A percentile compares a stretch with the other conserved stretches of the same genome.
phyloP scores from a whole-genome alignment of 1,140 invertebrate genomes.

The Cydia splendana region DNA sequence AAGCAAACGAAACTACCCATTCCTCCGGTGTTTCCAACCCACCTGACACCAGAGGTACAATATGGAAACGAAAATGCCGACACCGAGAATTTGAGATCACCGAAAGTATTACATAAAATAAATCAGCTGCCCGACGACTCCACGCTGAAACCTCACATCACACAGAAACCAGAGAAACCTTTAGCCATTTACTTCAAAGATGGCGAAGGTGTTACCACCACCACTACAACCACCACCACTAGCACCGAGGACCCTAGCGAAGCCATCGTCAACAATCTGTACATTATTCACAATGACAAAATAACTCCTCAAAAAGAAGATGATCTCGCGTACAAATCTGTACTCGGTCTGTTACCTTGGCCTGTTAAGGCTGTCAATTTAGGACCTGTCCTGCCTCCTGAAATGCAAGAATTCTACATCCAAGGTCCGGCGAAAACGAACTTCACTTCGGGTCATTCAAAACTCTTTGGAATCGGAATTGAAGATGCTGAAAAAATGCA shows the following conservation, averaged over 20 bases:
- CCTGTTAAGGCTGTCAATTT: not conserved
- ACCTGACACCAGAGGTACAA: slow-evolving; percentile 74
- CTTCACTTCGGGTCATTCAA: slow-evolving; percentile 82
- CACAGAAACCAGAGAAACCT: slow-evolving; percentile 72
- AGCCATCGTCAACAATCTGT: not conserved
- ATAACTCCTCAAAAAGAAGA: slow-evolving; percentile 46
- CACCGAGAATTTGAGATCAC: slow-evolving; percentile 54
- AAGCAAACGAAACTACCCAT: slow-evolving; percentile 59
- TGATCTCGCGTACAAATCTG: slow-evolving; percentile 36
- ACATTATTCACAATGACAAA: slow-evolving; percentile 45
- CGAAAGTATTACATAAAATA: slow-evolving; percentile 57
- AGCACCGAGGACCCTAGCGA: not conserved
- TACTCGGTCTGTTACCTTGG: not conserved
- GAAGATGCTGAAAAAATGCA: slow-evolving; percentile 80
- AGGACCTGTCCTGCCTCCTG: slow-evolving; percentile 44
- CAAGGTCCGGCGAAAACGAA: slow-evolving; percentile 45
- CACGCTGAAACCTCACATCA: slow-evolving; percentile 71
- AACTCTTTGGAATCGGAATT: slow-evolving; percentile 81
- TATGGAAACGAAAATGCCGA: slow-evolving; percentile 76
- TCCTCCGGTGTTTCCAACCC: slow-evolving; percentile 72
- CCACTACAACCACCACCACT: slow-evolving; percentile 42
- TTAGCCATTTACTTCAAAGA: slow-evolving; percentile 68
- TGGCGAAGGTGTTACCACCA: slow-evolving; percentile 48
- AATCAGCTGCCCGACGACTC: slow-evolving; percentile 53
- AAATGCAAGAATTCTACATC: slow-evolving; percentile 53